Conservation (phyloP, 2,888 invertebrate species). For the Campaea margaritaria region DNA sequence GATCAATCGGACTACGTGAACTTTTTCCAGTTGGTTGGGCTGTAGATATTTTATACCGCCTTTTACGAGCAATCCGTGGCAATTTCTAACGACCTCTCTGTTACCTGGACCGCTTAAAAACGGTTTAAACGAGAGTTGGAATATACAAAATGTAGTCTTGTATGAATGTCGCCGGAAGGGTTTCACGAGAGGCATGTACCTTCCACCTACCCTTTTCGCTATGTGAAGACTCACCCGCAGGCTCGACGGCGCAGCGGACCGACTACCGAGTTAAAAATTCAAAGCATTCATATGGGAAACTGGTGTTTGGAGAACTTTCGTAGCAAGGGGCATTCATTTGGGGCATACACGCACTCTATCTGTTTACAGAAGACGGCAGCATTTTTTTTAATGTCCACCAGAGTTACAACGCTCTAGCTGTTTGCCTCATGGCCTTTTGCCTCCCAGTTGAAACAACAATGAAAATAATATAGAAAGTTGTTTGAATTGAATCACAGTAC, state of each 20-base stretch:
- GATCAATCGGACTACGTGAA: too few species aligned
- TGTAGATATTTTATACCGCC: not conserved
- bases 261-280: slow-evolving; percentile 23
- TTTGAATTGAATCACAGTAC: too few species aligned
- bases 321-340: not conserved
- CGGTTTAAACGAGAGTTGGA: slow-evolving; percentile 8
- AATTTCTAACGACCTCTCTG: slow-evolving; percentile 31
- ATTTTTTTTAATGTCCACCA: not conserved
- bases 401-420: too few species aligned
- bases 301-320: slow-evolving; percentile 14
- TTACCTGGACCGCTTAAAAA: slow-evolving; percentile 26
- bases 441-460: too few species aligned
- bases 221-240: slow-evolving; percentile 17
- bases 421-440: too few species aligned
- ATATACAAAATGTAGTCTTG: slow-evolving; percentile 16
- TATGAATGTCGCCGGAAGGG: slow-evolving; percentile 18
- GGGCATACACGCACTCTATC: not conserved
- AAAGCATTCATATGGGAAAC: slow-evolving; percentile 4
- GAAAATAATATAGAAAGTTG: too few species aligned
- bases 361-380: not conserved
- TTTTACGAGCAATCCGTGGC: slow-evolving; percentile 11
- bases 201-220: slow-evolving; percentile 4
- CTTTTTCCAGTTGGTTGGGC: too few species aligned
- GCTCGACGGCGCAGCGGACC: not conserved
- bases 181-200: slow-evolving; percentile 17